These are phyloP conservation scores for Argyresthia goedartella DNA, from an alignment of 2,888 invertebrate genomes.

Conservation along the genomic window DNA sequence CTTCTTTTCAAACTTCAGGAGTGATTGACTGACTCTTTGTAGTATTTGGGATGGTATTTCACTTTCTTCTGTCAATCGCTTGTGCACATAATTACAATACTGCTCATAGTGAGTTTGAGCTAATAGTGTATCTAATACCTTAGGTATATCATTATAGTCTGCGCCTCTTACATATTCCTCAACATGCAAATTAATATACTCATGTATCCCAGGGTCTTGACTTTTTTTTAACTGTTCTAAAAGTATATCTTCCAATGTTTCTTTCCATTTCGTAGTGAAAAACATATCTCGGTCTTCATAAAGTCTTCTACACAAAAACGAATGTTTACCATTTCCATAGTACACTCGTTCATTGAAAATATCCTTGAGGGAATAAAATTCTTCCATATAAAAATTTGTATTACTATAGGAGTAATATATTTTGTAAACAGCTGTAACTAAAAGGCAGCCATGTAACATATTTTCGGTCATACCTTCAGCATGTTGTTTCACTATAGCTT, in stretches of 20 bases:
- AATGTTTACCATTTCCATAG: slow-evolving; percentile 23
- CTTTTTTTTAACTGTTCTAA: slow-evolving; percentile 16
- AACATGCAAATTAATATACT: slow-evolving; percentile 37
- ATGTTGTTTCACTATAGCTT: slow-evolving; percentile 18
- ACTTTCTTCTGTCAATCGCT: slow-evolving; percentile 19
- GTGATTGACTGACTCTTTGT: slow-evolving; percentile 19
- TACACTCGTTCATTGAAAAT: slow-evolving; percentile 14
- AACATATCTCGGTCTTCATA: slow-evolving; percentile 26
- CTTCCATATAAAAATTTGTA: neutral
- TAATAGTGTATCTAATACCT: slow-evolving; percentile 25
- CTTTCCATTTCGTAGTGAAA: neutral
- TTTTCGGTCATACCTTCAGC: slow-evolving; percentile 31
- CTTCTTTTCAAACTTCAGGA: slow-evolving; percentile 27
- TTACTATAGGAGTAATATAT: slow-evolving; percentile 18
- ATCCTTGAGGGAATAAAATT: slow-evolving; percentile 19
- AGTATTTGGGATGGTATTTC: neutral
- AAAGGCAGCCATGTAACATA: slow-evolving; percentile 43
- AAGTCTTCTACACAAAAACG: slow-evolving; percentile 35
- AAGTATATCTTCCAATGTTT: neutral
- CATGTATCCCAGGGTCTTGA: slow-evolving; percentile 29
- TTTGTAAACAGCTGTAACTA: slow-evolving; percentile 29
- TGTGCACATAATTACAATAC: slow-evolving; percentile 28
- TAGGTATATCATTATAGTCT: slow-evolving; percentile 27
- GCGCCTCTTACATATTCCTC: slow-evolving; percentile 24
- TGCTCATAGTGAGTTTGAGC: slow-evolving; percentile 30